Percentiles rank a stretch among this genome's conserved stretches.
These are phyloP conservation scores for Dromas ardeola DNA, from an alignment of 2,113 vertebrate genomes.

Conservation along the genomic window DNA sequence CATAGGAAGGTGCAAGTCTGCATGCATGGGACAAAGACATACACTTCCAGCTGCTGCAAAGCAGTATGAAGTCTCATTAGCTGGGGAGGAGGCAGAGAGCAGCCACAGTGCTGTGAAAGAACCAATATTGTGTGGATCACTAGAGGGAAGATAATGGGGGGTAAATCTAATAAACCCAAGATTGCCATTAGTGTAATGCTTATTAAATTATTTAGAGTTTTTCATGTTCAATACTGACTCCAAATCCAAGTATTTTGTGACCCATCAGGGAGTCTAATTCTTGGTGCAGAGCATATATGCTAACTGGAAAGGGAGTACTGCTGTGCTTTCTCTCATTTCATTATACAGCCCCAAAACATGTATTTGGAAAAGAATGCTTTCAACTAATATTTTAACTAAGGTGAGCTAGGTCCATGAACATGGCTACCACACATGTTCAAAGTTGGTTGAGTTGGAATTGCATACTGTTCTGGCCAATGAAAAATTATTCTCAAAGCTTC, in stretches of 20 bases:
- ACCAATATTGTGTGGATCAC: neutral
- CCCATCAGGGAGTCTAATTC: neutral
- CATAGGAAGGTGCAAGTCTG: neutral
- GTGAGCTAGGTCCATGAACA: neutral
- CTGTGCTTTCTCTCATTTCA: neutral
- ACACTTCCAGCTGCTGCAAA: neutral
- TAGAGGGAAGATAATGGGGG: neutral
- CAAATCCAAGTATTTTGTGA: neutral
- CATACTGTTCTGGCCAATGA: neutral
- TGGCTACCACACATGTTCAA: neutral
- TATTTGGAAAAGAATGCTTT: neutral
- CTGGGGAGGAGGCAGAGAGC: neutral
- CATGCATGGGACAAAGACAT: neutral
- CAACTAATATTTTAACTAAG: neutral
- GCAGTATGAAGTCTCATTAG: neutral
- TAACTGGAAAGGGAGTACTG: neutral
- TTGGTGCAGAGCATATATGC: neutral
- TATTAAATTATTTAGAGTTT: neutral
- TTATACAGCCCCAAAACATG: neutral
- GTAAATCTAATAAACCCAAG: slow-evolving; percentile 11
- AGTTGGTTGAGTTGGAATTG: neutral
- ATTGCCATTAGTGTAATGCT: neutral
- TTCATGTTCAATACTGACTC: neutral
- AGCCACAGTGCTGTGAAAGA: neutral
- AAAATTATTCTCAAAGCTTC: neutral